Evolutionary conservation across 2,888 invertebrate genomes (phyloP).

Genomic region (Xiphydria camelus): DNA sequence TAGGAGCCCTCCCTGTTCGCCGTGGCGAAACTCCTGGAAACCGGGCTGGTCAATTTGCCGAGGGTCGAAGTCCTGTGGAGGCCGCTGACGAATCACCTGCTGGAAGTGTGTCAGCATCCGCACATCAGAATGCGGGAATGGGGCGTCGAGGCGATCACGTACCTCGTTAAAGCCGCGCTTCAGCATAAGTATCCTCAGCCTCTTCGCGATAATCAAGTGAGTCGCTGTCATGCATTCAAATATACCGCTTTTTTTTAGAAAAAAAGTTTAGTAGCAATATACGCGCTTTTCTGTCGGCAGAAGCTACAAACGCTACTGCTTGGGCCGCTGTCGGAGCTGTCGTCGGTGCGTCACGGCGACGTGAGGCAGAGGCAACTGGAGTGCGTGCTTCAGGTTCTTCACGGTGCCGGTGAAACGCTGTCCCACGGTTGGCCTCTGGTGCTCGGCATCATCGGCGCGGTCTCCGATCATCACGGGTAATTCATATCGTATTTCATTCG

Average conservation of each 20-base stretch:
- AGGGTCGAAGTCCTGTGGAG: conserved; percentile 94
- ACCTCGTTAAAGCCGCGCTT: conserved; percentile 88
- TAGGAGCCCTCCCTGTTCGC: conserved; percentile 96
- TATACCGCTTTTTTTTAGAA: neutral
- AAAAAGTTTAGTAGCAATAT: too few species aligned
- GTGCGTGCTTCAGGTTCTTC: conserved; percentile 89
- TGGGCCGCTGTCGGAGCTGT: conserved; percentile 89
- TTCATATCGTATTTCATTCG: conserved; percentile 13
- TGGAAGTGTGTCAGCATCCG: conserved; percentile 95
- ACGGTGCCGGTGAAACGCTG: conserved; percentile 89
- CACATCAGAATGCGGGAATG: conserved; percentile 95
- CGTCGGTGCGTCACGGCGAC: conserved; percentile 87
- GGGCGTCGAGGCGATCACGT: conserved; percentile 96
- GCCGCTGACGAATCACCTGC: conserved; percentile 91
- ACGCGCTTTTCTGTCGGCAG: conserved; percentile 48
- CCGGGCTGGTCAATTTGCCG: conserved; percentile 90
- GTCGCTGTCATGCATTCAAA: neutral
- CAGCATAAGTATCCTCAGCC: conserved; percentile 84
- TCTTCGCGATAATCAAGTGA: conserved; percentile 80
- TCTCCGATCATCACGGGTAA: conserved; percentile 89
- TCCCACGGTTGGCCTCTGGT: conserved; percentile 95
- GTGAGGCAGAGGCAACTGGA: conserved; percentile 93
- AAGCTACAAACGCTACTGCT: conserved; percentile 84
- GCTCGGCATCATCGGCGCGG: conserved; percentile 93
- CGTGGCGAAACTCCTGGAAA: conserved; percentile 97